Base-by-base conservation (phyloP, 2,113 vertebrate genomes). In the Neodon shergylaensis region DNA sequence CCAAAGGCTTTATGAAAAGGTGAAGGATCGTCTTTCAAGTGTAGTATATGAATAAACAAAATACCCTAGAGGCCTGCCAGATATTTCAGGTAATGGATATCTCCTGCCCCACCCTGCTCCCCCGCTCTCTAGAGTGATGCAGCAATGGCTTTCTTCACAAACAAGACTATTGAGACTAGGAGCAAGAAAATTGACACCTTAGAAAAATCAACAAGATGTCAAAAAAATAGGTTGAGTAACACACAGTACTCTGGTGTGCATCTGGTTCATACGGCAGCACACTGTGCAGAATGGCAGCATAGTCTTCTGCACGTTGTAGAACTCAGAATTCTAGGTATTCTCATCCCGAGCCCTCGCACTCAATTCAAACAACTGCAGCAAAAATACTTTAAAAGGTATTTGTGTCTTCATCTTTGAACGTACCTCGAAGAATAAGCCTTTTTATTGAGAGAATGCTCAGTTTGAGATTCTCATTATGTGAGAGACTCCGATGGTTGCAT, bases 1-100 rank as follows among this genome's bases (percentile, higher is more conserved):
- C 84, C 97, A 97, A 90, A 88, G 63, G 76, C 88, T 72, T 93
- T 81, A 83, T 82, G 90, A 97, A 94, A 84, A 97, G 94, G 86
- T 26, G 70, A 72, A 76, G 77, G 88, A 94, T 49, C 76, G 0
- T 52, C 86, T 97, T 95, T 96, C 95, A 90, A 44, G 88, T 31
- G 82, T 21, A 44, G 63, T 92, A 81, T 85, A 83, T 0, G 44
- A 96, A 95, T 79, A 70, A 88, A 96, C 88, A 94, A 85, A 87
- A 85, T 44, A 72, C 24, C 26, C 49, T 9, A 78, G 47, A 90
- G 90, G 90, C 65, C 6, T 17, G 61, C 0, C 31, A 97, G 88
- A 33, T 10, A 3, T 82, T 83, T 54, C 52, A 22, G 68, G 66
- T 70, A 94, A 97, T 85, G 31, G 94, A 91, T 95, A 52, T 8